Percentiles rank a stretch among this genome's conserved stretches.
phyloP scores from a whole-genome alignment of 2,888 invertebrate species.

The Hermodice carunculata region DNA sequence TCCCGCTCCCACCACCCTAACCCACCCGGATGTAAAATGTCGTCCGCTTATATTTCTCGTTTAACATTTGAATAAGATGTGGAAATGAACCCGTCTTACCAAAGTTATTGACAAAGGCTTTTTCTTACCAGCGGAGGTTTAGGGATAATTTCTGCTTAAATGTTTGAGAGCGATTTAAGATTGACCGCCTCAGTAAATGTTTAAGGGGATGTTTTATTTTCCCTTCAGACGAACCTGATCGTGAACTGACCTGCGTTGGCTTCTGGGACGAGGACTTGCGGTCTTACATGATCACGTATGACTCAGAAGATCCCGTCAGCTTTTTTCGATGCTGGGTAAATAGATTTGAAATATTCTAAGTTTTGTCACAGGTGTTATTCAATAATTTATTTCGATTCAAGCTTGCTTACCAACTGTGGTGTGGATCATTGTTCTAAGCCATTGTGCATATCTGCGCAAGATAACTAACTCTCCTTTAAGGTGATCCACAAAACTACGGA shows the following conservation, averaged over 20 bases:
- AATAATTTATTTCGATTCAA: neutral
- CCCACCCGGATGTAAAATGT: too few relatives aligned
- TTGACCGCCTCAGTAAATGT: neutral
- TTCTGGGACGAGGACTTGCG: conserved; percentile 98
- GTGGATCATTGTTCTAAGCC: too few relatives aligned
- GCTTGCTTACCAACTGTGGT: too few relatives aligned
- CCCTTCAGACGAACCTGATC: conserved; percentile 86
- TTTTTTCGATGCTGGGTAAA: conserved; percentile 95
- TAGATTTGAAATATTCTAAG: conserved; percentile 11
- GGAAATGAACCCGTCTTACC: too few relatives aligned
- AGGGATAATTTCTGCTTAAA: neutral
- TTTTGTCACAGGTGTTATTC: neutral
- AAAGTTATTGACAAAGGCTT: neutral
- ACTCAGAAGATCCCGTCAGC: conserved; percentile 94
- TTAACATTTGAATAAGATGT: too few relatives aligned
- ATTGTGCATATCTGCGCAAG: too few relatives aligned
- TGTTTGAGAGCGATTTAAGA: neutral
- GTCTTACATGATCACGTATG: conserved; percentile 95
- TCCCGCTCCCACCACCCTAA: too few relatives aligned
- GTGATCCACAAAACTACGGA: too few relatives aligned
- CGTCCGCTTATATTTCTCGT: too few relatives aligned
- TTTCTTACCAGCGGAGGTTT: neutral
- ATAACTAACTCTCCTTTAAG: too few relatives aligned
- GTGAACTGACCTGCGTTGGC: conserved; percentile 95
- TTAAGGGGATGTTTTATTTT: neutral